Percentiles rank a stretch among this genome's conserved stretches.
These are phyloP conservation scores for Iguana delicatissima DNA, from an alignment of 2,797 vertebrate species.

Conservation along the genomic window DNA sequence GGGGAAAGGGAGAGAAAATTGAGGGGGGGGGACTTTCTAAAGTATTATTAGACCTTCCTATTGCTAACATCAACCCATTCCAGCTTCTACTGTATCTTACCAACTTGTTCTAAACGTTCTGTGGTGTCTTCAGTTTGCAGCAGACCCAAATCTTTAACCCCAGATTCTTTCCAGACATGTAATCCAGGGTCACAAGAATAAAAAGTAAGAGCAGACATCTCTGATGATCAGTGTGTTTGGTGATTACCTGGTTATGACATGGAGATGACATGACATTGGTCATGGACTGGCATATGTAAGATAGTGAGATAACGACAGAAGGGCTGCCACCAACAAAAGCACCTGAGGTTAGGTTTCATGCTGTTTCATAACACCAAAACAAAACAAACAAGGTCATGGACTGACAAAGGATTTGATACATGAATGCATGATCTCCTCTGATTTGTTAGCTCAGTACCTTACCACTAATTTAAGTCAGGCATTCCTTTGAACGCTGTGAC, in stretches of 20 bases:
- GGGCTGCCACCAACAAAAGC: too few species aligned
- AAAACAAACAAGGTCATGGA: neutral
- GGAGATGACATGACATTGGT: neutral
- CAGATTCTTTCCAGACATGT: neutral
- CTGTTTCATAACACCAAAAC: neutral
- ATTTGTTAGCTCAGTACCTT: neutral
- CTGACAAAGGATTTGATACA: too few species aligned
- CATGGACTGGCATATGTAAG: neutral
- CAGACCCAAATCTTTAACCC: slow-evolving; percentile 23
- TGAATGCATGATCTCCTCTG: neutral
- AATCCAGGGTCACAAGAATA: neutral
- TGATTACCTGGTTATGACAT: neutral
- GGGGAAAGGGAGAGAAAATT: too few species aligned
- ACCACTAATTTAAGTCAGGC: neutral
- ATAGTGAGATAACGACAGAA: neutral
- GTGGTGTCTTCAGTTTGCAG: slow-evolving; percentile 57
- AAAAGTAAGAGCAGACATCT: neutral
- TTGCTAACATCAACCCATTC: neutral
- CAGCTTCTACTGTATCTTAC: slow-evolving; percentile 41
- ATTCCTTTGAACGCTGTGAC: neutral
- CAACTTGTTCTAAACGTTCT: slow-evolving; percentile 63
- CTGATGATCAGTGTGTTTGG: neutral
- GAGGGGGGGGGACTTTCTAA: too few species aligned
- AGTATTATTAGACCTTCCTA: too few species aligned
- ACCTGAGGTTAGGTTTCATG: neutral